Evolutionary conservation across 30 jellyfish, hydroid and myxozoan genomes (phyloP), one percentile per base, ranked within the genome.

Genomic region (Sanderia malayensis): DNA sequence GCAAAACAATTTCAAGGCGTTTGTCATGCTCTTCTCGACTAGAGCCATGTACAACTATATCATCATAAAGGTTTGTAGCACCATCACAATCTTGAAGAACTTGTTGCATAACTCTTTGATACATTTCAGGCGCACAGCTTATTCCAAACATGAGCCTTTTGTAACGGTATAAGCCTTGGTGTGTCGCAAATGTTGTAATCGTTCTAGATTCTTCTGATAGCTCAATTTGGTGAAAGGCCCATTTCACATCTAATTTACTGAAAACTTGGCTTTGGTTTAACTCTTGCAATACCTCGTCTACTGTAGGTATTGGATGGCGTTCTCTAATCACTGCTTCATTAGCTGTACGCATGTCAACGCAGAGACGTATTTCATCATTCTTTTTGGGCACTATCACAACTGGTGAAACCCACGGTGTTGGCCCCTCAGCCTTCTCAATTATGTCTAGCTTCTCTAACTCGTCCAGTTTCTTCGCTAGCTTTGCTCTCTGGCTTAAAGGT

Each of bases 141-240:
- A 62, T 55, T 44, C 95, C 95, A 44, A 84, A 76, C 86, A 80
- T 44, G 18, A 84, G 45, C 9, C 94, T 52, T 66, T 63, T 73
- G 64, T 84, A 84, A 21, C 81, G 67, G 33, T 44, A 60, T 24
- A 82, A 58, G 22, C 86, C 95, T 18, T 57, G 46, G 61, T 73
- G 92, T n/a, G 89, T 81, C 13, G 28, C 63, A 28, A 82, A 70
- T 46, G 79, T 74, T 33, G 87, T 52, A 27, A 84, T 72, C 20
- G 78, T 53, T 72, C 84, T 64, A 21, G 95, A 84, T 17, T 64
- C 33, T 45, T 74, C 75, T 57, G 61, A 62, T 62, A 84, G 52
- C 67, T 76, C 86, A 27, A 84, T 64, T 74, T 84, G 94, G 80
- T 59, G 93, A 64, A 41, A 84, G 17, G 93, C 94, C 86, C 58